A percentile compares a stretch with the other conserved stretches of the same genome.
These are phyloP conservation scores for Arizona elegans DNA, from an alignment of 2,113 vertebrate species.

Conservation along the genomic window DNA sequence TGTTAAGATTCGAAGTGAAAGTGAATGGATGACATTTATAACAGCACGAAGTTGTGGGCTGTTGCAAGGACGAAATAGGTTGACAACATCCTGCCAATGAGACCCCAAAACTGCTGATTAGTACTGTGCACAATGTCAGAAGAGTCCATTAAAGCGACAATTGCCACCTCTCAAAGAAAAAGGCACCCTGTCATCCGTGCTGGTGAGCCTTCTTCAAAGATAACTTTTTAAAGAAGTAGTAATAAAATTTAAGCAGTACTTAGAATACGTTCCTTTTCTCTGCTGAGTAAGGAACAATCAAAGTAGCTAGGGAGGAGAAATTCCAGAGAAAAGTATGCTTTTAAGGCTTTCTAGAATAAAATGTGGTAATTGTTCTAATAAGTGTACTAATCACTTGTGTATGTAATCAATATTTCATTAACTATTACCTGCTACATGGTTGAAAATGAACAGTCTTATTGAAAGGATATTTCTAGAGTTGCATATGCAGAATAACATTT, in stretches of 20 bases:
- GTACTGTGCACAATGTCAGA: background rate
- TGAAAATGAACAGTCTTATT: slow-evolving; percentile 20
- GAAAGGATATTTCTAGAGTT: slow-evolving; percentile 5
- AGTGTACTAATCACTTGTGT: slow-evolving; percentile 20
- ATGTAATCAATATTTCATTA: slow-evolving; percentile 36
- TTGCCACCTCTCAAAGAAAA: background rate
- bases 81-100: background rate
- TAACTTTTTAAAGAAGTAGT: background rate
- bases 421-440: slow-evolving; percentile 10
- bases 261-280: background rate
- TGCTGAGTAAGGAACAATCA: background rate
- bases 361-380: slow-evolving; percentile 7
- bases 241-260: background rate
- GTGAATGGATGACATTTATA: background rate
- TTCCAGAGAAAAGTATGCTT: background rate
- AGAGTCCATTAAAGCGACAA: background rate
- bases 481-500: background rate
- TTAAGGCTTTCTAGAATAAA: background rate
- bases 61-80: background rate
- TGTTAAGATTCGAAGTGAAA: background rate
- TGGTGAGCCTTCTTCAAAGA: background rate
- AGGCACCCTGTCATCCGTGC: background rate
- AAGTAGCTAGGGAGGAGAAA: background rate
- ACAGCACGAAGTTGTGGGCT: background rate
- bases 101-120: background rate